These are phyloP conservation scores for Aratinga solstitialis DNA, from an alignment of 2,797 vertebrate species.

Conservation along the genomic window DNA sequence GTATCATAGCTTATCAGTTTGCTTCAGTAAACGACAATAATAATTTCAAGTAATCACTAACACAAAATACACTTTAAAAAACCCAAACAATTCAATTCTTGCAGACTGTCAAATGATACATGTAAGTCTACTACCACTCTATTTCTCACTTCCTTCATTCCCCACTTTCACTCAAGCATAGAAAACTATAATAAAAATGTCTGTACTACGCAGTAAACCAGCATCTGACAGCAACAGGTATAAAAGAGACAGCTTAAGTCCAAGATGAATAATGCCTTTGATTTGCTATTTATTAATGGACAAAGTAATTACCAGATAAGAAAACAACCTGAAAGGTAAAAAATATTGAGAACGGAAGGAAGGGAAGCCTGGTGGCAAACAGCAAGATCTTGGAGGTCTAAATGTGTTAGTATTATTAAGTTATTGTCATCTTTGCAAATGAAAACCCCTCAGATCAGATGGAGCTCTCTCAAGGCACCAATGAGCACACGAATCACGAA, in stretches of 20 bases:
- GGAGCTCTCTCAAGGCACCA: neutral
- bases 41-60: neutral
- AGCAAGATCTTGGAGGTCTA: neutral
- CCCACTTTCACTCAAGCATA: neutral
- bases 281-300: neutral
- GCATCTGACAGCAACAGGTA: neutral
- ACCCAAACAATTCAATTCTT: neutral
- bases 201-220: neutral
- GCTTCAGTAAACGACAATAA: neutral
- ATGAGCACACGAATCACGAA: neutral
- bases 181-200: neutral
- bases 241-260: neutral
- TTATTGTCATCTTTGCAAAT: neutral
- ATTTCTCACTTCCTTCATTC: neutral
- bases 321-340: neutral
- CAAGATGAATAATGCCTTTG: neutral
- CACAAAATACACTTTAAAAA: neutral
- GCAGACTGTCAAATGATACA: neutral
- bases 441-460: neutral
- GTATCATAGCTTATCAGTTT: neutral
- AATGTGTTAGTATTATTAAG: rapidly evolving
- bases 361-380: neutral
- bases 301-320: neutral
- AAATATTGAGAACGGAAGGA: neutral
- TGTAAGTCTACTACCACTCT: rapidly evolving